A percentile compares a stretch with the other conserved stretches of the same genome.
phyloP scores from a whole-genome alignment of 2,113 vertebrate species.

The Orientallactaga bullata region DNA sequence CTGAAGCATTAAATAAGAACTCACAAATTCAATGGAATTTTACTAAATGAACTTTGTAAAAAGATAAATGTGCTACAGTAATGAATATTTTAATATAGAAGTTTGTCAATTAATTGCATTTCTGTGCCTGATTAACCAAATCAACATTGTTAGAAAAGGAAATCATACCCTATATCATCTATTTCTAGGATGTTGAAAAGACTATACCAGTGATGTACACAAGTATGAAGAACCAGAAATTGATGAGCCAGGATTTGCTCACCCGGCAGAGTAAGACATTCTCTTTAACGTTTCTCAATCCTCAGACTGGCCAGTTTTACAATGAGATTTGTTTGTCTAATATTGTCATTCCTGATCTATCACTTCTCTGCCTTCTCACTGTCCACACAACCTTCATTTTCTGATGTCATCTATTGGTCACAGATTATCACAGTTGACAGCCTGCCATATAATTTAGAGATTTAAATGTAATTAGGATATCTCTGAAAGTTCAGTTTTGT shows the following conservation, averaged over 20 bases:
- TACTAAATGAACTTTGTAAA: background rate
- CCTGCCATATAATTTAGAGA: background rate
- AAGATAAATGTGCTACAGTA: background rate
- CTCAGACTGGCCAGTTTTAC: no score
- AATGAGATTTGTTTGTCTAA: background rate
- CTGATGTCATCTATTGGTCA: background rate
- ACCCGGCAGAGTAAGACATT: no score
- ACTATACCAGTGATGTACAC: no score
- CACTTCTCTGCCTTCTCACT: background rate
- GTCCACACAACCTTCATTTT: no score
- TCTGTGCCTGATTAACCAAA: background rate
- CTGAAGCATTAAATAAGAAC: background rate
- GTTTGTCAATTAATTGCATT: slow-evolving; percentile 5
- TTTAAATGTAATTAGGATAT: slow-evolving; percentile 25
- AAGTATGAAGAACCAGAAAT: no score
- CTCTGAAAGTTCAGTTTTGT: background rate
- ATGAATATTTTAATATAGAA: background rate
- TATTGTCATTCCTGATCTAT: background rate
- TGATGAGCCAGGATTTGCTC: no score
- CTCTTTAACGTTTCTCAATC: no score
- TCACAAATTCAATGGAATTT: slow-evolving; percentile 10
- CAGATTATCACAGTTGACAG: slow-evolving; percentile 32
- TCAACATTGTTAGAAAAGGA: slow-evolving; percentile 14
- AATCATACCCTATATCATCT: no score
- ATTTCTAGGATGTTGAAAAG: no score